Evolutionary conservation across 2,888 invertebrate species (phyloP).

Genomic region (Crioceris asparagi): DNA sequence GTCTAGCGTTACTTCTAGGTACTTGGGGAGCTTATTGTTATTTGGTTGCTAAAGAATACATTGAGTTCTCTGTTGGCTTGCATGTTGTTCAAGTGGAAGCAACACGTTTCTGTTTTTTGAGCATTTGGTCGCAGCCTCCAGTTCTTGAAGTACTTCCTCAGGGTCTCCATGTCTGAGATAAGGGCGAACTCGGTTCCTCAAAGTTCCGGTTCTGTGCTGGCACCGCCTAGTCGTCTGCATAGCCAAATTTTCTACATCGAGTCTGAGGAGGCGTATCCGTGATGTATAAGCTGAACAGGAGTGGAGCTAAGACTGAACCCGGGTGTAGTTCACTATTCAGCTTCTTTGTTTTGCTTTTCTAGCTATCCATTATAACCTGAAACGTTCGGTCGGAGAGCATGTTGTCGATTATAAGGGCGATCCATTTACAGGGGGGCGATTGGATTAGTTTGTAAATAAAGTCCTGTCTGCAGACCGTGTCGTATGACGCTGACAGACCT

Average conservation of each 20-base stretch:
- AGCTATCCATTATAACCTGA: background rate
- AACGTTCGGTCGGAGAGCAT: conserved; percentile 2
- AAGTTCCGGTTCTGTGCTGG: conserved; percentile 4
- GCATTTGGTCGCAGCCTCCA: conserved; percentile 10
- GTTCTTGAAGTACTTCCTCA: conserved; percentile 10
- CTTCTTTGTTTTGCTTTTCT: background rate
- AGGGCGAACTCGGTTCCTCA: conserved; percentile 6
- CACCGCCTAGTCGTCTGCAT: conserved; percentile 10
- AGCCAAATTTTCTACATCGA: conserved; percentile 12
- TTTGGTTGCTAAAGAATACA: background rate
- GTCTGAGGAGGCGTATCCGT: conserved; percentile 12
- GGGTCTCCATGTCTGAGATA: conserved; percentile 3
- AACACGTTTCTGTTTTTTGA: background rate
- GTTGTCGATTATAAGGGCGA: conserved; percentile 1
- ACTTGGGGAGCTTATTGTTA: conserved; percentile 1
- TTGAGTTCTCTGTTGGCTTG: conserved; percentile 2
- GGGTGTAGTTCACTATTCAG: too few relatives aligned
- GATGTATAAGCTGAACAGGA: conserved; percentile 13
- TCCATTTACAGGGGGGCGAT: background rate
- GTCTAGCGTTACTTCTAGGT: conserved; percentile 1
- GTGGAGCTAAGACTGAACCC: too few relatives aligned
- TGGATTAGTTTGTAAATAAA: background rate
- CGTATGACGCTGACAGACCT: conserved; percentile 10
- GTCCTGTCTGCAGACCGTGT: conserved; percentile 1
- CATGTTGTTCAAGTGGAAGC: conserved; percentile 3